Evolutionary conservation across 2,113 vertebrate genomes (phyloP).

Genomic region (Riparia riparia): DNA sequence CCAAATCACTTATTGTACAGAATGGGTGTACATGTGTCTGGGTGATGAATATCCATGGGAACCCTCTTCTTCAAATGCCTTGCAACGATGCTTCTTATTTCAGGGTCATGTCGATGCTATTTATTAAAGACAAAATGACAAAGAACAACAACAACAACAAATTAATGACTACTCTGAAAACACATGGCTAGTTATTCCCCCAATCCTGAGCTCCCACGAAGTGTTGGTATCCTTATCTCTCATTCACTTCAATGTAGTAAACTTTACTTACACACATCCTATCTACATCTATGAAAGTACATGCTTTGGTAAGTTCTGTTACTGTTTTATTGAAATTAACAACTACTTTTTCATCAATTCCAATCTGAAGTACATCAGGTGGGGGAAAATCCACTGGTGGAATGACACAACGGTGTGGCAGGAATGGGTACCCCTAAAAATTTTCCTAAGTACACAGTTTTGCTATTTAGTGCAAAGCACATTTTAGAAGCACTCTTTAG

Average conservation of each 20-base stretch:
- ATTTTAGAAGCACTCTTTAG: not conserved
- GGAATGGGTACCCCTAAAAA: not conserved
- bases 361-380: not conserved
- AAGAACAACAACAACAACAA: not conserved
- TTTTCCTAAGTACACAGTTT: not conserved
- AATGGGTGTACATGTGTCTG: not conserved
- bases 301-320: not conserved
- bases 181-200: not conserved
- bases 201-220: not conserved
- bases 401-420: not conserved
- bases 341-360: not conserved
- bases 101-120: slow-evolving; percentile 74
- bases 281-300: not conserved
- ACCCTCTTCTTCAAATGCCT: slow-evolving; percentile 13
- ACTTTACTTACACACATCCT: not conserved
- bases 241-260: not conserved
- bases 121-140: not conserved
- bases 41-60: not conserved
- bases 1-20: not conserved
- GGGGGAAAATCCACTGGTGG: not conserved
- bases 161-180: not conserved
- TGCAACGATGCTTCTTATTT: slow-evolving; percentile 59
- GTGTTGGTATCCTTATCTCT: not conserved
- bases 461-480: not conserved
- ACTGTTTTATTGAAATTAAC: not conserved